Evolutionary conservation across 2,113 vertebrate species (phyloP).

Genomic region (Oreochromis aureus): DNA sequence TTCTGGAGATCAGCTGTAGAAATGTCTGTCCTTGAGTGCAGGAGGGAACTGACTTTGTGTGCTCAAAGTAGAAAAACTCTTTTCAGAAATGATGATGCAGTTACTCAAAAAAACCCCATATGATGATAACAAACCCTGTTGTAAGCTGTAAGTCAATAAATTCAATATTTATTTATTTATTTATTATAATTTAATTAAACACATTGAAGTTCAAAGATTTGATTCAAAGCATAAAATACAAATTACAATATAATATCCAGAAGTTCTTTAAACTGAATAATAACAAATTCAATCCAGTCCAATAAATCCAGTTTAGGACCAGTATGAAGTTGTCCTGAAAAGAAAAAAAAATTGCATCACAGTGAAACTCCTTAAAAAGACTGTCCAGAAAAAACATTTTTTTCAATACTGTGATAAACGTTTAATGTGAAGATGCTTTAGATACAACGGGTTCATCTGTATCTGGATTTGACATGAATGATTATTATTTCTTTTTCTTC

Average conservation of each 20-base stretch:
- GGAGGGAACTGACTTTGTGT: neutral
- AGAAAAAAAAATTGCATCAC: fast-evolving
- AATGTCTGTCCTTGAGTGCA: neutral
- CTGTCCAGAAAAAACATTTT: neutral
- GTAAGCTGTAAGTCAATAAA: neutral
- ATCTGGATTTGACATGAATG: neutral
- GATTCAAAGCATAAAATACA: neutral
- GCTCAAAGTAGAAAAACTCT: neutral
- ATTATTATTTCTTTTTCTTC: neutral
- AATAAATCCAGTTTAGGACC: neutral
- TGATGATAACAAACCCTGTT: neutral
- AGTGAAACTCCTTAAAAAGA: neutral
- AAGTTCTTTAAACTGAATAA: neutral
- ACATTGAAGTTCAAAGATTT: neutral
- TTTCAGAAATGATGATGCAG: neutral
- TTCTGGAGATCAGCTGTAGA: neutral
- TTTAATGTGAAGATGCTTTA: neutral
- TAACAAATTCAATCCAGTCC: neutral
- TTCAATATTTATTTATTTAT: neutral
- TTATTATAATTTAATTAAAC: neutral
- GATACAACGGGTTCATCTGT: neutral
- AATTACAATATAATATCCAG: fast-evolving
- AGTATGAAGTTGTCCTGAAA: neutral
- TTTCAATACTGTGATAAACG: neutral
- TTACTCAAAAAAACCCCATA: neutral